Evolutionary conservation across 2,888 invertebrate genomes (phyloP).

Genomic region (Bombylius discolor): DNA sequence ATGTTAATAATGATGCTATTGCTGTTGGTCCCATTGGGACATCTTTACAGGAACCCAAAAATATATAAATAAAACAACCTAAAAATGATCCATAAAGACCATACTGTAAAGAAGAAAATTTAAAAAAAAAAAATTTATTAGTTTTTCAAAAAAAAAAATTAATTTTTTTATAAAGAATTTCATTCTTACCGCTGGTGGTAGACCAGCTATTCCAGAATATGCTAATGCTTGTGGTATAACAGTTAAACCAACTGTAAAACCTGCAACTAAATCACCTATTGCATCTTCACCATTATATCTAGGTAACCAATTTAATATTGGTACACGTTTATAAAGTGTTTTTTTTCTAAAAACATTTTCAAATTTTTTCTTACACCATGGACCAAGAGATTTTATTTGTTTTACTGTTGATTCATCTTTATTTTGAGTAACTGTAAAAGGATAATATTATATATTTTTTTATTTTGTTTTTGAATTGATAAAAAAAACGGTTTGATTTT

Average conservation of each 20-base stretch:
- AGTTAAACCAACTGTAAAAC: slow-evolving; percentile 67
- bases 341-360: slow-evolving; percentile 51
- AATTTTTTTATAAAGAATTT: neutral
- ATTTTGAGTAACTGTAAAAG: slow-evolving; percentile 38
- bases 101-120: slow-evolving; percentile 44
- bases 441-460: neutral
- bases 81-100: slow-evolving; percentile 87
- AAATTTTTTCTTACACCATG: slow-evolving; percentile 29
- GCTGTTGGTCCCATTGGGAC: slow-evolving; percentile 90
- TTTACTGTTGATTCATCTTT: slow-evolving; percentile 24
- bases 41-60: slow-evolving; percentile 84
- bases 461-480: neutral
- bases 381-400: slow-evolving; percentile 20
- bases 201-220: slow-evolving; percentile 65
- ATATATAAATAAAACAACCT: slow-evolving; percentile 78
- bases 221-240: slow-evolving; percentile 68
- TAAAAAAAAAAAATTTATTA: neutral
- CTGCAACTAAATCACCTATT: slow-evolving; percentile 79
- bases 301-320: slow-evolving; percentile 67
- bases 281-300: slow-evolving; percentile 59
- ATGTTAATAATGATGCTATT: slow-evolving; percentile 76
- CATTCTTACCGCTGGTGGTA: slow-evolving; percentile 50
- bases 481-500: neutral
- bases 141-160: neutral
- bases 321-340: slow-evolving; percentile 59